These are phyloP conservation scores for Pseudopodoces humilis DNA, from an alignment of 2,113 vertebrate genomes.

Conservation along the genomic window DNA sequence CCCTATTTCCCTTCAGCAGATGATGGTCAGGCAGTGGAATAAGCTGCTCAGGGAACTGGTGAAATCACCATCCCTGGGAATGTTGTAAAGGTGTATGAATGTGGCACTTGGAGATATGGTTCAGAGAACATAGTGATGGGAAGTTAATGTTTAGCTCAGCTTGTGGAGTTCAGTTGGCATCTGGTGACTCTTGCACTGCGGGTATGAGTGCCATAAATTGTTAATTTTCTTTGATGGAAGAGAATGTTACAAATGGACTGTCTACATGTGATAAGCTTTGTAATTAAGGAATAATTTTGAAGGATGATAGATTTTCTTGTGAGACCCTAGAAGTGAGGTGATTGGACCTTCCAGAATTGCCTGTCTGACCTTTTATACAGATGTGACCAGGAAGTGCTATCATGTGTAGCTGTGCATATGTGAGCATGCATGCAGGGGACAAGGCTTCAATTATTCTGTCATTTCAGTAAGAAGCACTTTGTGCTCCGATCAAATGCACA, in stretches of 20 bases:
- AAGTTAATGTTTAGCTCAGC: not conserved
- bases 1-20: not conserved
- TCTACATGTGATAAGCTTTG: not conserved
- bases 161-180: not conserved
- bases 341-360: not conserved
- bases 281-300: not conserved
- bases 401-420: not conserved
- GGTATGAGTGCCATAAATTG: not conserved
- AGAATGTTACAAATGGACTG: not conserved
- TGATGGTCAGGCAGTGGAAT: not conserved
- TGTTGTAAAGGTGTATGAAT: not conserved
- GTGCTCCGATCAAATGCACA: not conserved
- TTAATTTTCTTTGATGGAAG: not conserved
- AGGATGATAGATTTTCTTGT: not conserved
- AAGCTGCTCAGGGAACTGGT: not conserved
- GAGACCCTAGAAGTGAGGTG: not conserved
- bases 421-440: accelerated
- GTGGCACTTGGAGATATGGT: not conserved
- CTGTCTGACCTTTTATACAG: not conserved
- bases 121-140: not conserved
- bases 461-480: not conserved
- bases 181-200: not conserved
- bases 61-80: not conserved
- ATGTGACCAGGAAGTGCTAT: not conserved
- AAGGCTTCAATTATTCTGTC: not conserved